phyloP scores from a whole-genome alignment of 2,888 invertebrate genomes.

The Coecobrya sp. region DNA sequence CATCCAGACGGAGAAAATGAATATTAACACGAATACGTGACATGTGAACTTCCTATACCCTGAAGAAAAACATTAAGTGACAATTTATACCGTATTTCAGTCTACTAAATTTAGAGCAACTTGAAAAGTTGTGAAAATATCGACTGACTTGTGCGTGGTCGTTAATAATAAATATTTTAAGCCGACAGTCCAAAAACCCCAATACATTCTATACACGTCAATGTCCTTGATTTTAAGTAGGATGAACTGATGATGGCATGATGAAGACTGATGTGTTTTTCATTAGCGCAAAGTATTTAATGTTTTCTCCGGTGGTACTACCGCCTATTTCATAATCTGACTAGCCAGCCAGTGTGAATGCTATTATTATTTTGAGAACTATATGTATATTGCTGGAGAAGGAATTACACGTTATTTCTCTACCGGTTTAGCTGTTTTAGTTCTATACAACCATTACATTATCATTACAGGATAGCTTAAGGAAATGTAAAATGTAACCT shows the following conservation, averaged over 20 bases:
- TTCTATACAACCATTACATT: not conserved
- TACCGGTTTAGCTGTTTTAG: not conserved
- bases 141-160: no score
- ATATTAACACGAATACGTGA: constrained; percentile 11
- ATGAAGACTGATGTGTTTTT: constrained; percentile 1
- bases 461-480: not conserved
- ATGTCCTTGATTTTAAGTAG: not conserved
- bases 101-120: no score
- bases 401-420: constrained; percentile 7
- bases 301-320: no score
- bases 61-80: not conserved
- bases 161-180: no score
- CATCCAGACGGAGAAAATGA: constrained; percentile 12
- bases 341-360: no score
- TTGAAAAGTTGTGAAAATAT: not conserved
- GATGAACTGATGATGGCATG: not conserved
- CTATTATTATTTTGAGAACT: no score
- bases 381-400: not conserved
- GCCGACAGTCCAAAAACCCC: not conserved
- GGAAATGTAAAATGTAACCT: not conserved
- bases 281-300: not conserved
- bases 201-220: not conserved
- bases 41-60: not conserved
- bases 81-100: no score
- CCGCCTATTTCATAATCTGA: no score